Conservation (phyloP, 2,113 vertebrate species). For the Columba livia region DNA sequence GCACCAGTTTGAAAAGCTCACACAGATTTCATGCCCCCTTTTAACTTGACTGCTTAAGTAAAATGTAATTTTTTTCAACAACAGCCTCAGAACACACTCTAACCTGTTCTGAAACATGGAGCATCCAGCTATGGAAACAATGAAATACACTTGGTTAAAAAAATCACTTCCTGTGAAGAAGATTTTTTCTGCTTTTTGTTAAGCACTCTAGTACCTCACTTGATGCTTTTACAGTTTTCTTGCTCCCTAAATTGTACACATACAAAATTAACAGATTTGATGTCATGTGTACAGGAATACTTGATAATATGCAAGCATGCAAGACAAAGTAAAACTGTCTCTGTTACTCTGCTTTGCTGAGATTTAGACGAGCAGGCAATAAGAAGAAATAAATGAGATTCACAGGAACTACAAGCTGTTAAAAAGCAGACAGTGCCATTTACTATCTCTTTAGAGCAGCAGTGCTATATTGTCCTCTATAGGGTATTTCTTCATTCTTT, state of each 20-base stretch:
- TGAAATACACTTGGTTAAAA: background rate
- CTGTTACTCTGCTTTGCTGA: background rate
- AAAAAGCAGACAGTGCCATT: background rate
- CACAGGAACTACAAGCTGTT: background rate
- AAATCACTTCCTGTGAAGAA: background rate
- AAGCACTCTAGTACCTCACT: background rate
- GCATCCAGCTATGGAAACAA: background rate
- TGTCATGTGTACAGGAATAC: background rate
- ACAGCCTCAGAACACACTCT: slow-evolving; percentile 13
- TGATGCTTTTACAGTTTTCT: background rate
- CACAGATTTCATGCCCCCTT: background rate
- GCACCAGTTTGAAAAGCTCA: background rate
- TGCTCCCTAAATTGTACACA: background rate
- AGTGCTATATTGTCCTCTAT: background rate
- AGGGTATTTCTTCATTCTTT: background rate
- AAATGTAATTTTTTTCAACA: slow-evolving; percentile 22
- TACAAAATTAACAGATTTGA: background rate
- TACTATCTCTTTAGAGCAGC: background rate
- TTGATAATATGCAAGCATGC: background rate
- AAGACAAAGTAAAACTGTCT: background rate
- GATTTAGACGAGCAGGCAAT: background rate
- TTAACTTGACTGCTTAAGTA: slow-evolving; percentile 7
- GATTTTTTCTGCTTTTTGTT: background rate
- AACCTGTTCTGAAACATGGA: background rate
- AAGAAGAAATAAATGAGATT: background rate